Percentiles rank a stretch among this genome's conserved stretches.
phyloP scores from a whole-genome alignment of 1,140 invertebrate genomes.

The Lysiphlebus fabarum region DNA sequence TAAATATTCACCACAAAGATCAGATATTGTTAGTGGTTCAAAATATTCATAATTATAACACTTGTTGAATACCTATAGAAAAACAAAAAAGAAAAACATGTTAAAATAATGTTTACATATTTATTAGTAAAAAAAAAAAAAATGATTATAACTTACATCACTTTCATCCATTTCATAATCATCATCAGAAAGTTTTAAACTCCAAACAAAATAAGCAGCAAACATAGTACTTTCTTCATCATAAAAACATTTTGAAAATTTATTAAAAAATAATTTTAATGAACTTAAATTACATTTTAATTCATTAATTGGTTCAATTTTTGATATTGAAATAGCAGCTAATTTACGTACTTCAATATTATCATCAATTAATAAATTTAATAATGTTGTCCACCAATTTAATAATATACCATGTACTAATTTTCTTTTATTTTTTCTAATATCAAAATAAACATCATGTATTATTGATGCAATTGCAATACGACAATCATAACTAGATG shows the following conservation, averaged over 20 bases:
- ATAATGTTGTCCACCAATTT: slow-evolving; percentile 44
- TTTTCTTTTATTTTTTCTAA: slow-evolving; percentile 11
- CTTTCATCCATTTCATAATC: slow-evolving; percentile 46
- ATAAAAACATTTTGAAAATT: slow-evolving; percentile 29
- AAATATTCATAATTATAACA: slow-evolving; percentile 43
- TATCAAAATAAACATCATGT: slow-evolving; percentile 28
- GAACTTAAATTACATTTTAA: slow-evolving; percentile 25
- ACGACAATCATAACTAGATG: slow-evolving; percentile 31
- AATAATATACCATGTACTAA: slow-evolving; percentile 23
- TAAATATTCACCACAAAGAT: slow-evolving; percentile 29
- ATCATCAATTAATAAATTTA: slow-evolving; percentile 42
- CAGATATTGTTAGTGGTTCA: slow-evolving; percentile 37
- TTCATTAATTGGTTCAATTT: slow-evolving; percentile 24
- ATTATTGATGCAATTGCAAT: slow-evolving; percentile 35
- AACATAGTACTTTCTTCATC: slow-evolving; percentile 24
- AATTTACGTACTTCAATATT: slow-evolving; percentile 34
- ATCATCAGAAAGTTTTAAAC: slow-evolving; percentile 32
- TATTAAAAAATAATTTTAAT: slow-evolving; percentile 34
- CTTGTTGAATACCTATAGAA: slow-evolving; percentile 48
- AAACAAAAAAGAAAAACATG: no score
- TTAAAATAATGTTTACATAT: not conserved
- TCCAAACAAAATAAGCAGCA: slow-evolving; percentile 40
- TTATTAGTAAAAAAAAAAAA: not conserved
- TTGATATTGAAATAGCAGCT: slow-evolving; percentile 28
- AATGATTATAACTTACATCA: slow-evolving; percentile 39